Evolutionary conservation across 2,797 vertebrate genomes (phyloP), one percentile per base, ranked within the genome.

Genomic region (Microctenopoma stevenorrisi): DNA sequence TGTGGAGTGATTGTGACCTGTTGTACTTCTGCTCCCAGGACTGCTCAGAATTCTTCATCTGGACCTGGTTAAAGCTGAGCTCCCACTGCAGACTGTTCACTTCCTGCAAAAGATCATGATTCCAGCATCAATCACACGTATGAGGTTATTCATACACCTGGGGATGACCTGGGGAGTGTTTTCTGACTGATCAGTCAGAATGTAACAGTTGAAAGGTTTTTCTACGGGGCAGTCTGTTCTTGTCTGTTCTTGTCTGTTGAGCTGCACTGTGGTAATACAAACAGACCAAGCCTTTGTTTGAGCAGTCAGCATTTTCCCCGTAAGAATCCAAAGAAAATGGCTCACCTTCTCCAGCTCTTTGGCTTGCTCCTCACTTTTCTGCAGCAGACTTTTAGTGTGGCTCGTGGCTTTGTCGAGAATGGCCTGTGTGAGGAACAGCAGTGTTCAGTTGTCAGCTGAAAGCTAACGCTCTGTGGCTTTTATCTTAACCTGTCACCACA

Each of bases 21-120:
- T 94, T 94, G 82, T 94, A 94, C 76, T 95, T 97, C 83, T 94
- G 92, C 64, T 87, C 94, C 95, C 95, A 97, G 0, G 91, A 86
- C 78, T 96, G 95, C 64, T 96, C 95, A 67, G 92, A 66, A 78
- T 94, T 97, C 92, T 96, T 96, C 89, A 95, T 93, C 89, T 95
- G 95, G 68, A 93, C 91, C 82, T 97, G 95, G 84, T 93, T 95
- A 91, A 96, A 96, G 81, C 95, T 94, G 57, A 96, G 95, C 91
- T 98, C 96, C 97, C 96, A 98, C 55, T 96, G 96, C 80, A 98
- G 74, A 53, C 92, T 89, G 89, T 95, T 98, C 72, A 97, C 95
- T 88, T 98, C 96, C 97, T 98, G 77, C 6, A 61, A 7, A 42
- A 46, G 37, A 65, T 42, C 1, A 22, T 3, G 1, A 60, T 56